phyloP scores from a whole-genome alignment of 1,140 invertebrate species.

The Cataglyphis hispanica region DNA sequence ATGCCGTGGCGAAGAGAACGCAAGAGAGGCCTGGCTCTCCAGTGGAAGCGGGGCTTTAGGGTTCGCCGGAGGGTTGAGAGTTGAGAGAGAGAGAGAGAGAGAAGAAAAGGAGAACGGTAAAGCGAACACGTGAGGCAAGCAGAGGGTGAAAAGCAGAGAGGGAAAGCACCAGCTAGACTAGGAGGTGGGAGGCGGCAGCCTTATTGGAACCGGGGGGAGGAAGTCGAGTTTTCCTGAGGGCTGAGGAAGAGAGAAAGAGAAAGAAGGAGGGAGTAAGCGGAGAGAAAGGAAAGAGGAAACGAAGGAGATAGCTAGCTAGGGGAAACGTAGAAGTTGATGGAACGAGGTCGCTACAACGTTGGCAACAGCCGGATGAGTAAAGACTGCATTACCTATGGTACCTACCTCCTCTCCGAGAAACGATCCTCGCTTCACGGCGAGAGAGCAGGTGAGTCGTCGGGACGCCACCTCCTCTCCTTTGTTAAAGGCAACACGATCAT shows the following conservation, averaged over 20 bases:
- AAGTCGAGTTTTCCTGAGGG: slow-evolving; percentile 83
- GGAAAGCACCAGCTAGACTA: slow-evolving; percentile 50
- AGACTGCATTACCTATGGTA: slow-evolving; percentile 82
- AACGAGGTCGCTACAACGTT: slow-evolving; percentile 83
- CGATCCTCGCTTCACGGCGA: slow-evolving; percentile 65
- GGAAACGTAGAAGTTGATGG: slow-evolving; percentile 79
- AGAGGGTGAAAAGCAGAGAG: slow-evolving; percentile 67
- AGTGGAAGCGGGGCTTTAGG: slow-evolving; percentile 62
- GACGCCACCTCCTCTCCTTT: slow-evolving; percentile 65
- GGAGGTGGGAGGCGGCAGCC: slow-evolving; percentile 77
- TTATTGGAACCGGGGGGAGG: slow-evolving; percentile 83
- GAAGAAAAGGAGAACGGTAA: slow-evolving; percentile 50
- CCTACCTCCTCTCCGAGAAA: slow-evolving; percentile 76
- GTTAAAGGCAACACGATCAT: slow-evolving; percentile 75
- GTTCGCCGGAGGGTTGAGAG: slow-evolving; percentile 50
- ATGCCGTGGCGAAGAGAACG: slow-evolving; percentile 81
- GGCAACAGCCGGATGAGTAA: slow-evolving; percentile 83
- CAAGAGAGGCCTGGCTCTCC: slow-evolving; percentile 74
- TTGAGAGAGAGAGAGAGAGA: slow-evolving; percentile 60
- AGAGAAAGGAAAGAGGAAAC: slow-evolving; percentile 51
- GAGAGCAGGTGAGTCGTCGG: slow-evolving; percentile 66
- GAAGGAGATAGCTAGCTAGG: slow-evolving; percentile 67
- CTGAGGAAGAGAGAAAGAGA: slow-evolving; percentile 67
- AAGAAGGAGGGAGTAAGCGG: slow-evolving; percentile 58
- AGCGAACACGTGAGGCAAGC: slow-evolving; percentile 49